Evolutionary conservation across 92 coral and sea anemone species (phyloP), one percentile per base, ranked within the genome.

Genomic region (Pocillopora meandrina): DNA sequence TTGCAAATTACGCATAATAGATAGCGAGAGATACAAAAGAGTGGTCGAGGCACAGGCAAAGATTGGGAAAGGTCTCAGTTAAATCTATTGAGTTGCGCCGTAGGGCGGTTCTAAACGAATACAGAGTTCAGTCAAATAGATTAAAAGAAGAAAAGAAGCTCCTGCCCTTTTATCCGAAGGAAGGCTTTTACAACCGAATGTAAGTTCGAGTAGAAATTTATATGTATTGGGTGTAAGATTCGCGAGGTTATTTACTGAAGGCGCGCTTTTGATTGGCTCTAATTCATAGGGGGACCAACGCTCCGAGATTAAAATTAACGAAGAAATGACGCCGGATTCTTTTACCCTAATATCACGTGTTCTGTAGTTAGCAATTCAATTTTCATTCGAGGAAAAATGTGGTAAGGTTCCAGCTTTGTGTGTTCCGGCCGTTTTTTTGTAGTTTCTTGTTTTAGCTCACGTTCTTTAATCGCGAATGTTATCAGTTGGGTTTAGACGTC

Each of bases 301-400:
- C n/a, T n/a, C n/a, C n/a, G n/a, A 17, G 31, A 76, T 76, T 76
- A 57, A 76, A 76, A 76, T 76, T 60, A 31, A 74, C 78, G 52
- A 57, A 61, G 2, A 61, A 62, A 62, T 62, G 66, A 17, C 17
- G 47, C 66, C 33, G 5, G 7, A 74, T n/a, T n/a, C n/a, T n/a
- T n/a, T n/a, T n/a, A n/a, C n/a, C n/a, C n/a, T n/a, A n/a, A n/a
- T n/a, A n/a, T n/a, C n/a, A n/a, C n/a, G n/a, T n/a, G n/a, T n/a
- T n/a, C n/a, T n/a, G n/a, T n/a, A n/a, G n/a, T n/a, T n/a, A n/a
- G n/a, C n/a, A n/a, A n/a, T n/a, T n/a, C n/a, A n/a, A n/a, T n/a
- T n/a, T n/a, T n/a, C n/a, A n/a, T n/a, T n/a, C n/a, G n/a, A n/a
- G n/a, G n/a, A n/a, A n/a, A n/a, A n/a, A n/a, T n/a, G n/a, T n/a